Evolutionary conservation across 2,113 vertebrate species (phyloP), one percentile per base, ranked within the genome.

Genomic region (Tupaia chinensis): DNA sequence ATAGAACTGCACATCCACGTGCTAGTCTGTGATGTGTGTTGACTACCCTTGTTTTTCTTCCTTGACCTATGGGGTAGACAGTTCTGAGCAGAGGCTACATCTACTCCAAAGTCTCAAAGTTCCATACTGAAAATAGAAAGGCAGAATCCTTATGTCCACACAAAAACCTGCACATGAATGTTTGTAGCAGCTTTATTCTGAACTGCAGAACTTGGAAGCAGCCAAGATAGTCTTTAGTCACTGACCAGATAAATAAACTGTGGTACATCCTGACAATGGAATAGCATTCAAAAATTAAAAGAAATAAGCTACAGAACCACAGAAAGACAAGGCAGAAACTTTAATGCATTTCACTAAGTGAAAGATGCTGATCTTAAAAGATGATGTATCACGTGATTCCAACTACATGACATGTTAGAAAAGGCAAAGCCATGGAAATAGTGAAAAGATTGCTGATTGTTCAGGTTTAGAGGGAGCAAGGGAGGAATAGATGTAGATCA

Each of bases 141-240:
- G 7, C 19, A 76, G n/a, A 53, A 89, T 81, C 61, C 56, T 44
- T 77, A 15, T 10, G 11, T 60, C 4, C 14, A 69, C 3, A 22
- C 22, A 56, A 87, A 92, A 86, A 54, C 13, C 23, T 61, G 9
- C 19, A 54, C 34, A 20, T 1, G 10, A 63, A 66, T 73, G 22
- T 74, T 79, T 87, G 19, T 0, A 74, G 54, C 15, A 79, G 13
- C 23, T 19, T 66, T 82, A 63, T 56, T 66, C 27, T 25, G 6
- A 69, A 63, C 14, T 77, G 27, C 34, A 11, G 86, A 84, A 68
- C 29, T 22, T 91, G n/a, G 66, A 94, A 90, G n/a, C 53, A 22
- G 53, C 66, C 54, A 4, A 27, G 72, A 56, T 78, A 25, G 77
- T 66, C 6, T 72, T n/a, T 15, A 73, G 9, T 32, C 63, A 12